Evolutionary conservation across 2,888 invertebrate genomes (phyloP), one percentile per base, ranked within the genome.

Genomic region (Eumacrocentrus americanus): DNA sequence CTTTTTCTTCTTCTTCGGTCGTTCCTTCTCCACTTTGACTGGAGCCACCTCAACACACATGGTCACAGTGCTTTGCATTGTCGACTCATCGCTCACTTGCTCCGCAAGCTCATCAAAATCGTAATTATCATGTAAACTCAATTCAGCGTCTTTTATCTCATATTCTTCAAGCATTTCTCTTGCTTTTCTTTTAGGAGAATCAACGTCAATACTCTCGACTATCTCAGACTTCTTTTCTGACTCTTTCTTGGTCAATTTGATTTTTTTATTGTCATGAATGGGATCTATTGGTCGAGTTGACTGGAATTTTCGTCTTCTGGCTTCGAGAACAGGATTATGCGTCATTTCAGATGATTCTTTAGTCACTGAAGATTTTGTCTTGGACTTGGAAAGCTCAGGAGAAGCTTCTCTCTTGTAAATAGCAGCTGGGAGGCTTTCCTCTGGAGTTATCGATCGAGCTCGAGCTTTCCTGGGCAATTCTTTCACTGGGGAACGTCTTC

Each of bases 301-400:
- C 71, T 86, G 84, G 71, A 86, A 85, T 68, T 86, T 86, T 38
- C 76, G 78, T 60, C 81, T 81, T 16, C 86, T 75, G 0, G 85
- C 85, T 65, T 84, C 85, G 47, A 85, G 71, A 25, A 85, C 71
- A 0, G 84, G 82, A 73, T 85, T 83, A 42, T 73, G 64, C 3
- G 59, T 65, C 1, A 47, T 29, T n/a, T 74, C 69, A 5, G n/a
- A 46, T 5, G 57, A 50, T 34, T 73, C 73, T 18, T 70, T 72
- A 3, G 20, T 40, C 0, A 16, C n/a, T 14, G 50, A 50, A 18
- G 69, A 40, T 60, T 72, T 56, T 52, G 55, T 20, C 44, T 63
- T 69, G 1, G 44, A 2, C 18, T 62, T 62, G 2, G 44, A 3
- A 11, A 37, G 25, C 11, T 65, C 67, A 11, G 66, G 64, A 59